Conservation (phyloP, 1,140 invertebrate species). For the Latrodectus geometricus region DNA sequence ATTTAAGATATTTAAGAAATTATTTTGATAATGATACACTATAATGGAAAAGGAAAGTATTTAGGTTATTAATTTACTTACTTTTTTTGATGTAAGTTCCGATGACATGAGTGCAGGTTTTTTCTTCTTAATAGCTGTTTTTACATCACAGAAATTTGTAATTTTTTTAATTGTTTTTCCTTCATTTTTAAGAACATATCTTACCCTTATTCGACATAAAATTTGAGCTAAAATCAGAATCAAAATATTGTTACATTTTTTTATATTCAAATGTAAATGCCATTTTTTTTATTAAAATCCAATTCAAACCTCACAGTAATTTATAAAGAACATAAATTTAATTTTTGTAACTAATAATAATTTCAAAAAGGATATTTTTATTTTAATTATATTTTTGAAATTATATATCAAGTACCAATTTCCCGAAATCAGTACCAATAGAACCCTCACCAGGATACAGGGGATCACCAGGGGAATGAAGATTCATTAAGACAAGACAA, state of each 20-base stretch:
- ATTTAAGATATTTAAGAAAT: not conserved
- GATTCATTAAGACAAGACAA: too few species aligned
- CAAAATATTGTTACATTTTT: not conserved
- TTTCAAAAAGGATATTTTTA: too few species aligned
- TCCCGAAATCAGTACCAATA: too few species aligned
- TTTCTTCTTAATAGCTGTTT: not conserved
- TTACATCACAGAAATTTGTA: not conserved
- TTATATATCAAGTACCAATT: too few species aligned
- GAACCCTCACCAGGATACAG: too few species aligned
- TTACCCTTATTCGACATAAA: not conserved
- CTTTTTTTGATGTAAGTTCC: not conserved
- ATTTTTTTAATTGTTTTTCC: not conserved
- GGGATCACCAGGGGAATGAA: too few species aligned
- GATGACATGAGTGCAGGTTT: not conserved
- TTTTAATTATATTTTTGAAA: too few species aligned
- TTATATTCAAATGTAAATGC: not conserved
- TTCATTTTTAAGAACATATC: not conserved
- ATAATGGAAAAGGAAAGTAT: not conserved
- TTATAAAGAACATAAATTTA: too few species aligned
- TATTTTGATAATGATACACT: not conserved
- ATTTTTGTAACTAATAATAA: too few species aligned
- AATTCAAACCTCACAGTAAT: not conserved
- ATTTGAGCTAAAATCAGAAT: not conserved
- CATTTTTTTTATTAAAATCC: not conserved
- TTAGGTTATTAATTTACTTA: not conserved